Evolutionary conservation across 2,888 invertebrate species (phyloP), one percentile per base, ranked within the genome.

Genomic region (Drosophila koepferae): DNA sequence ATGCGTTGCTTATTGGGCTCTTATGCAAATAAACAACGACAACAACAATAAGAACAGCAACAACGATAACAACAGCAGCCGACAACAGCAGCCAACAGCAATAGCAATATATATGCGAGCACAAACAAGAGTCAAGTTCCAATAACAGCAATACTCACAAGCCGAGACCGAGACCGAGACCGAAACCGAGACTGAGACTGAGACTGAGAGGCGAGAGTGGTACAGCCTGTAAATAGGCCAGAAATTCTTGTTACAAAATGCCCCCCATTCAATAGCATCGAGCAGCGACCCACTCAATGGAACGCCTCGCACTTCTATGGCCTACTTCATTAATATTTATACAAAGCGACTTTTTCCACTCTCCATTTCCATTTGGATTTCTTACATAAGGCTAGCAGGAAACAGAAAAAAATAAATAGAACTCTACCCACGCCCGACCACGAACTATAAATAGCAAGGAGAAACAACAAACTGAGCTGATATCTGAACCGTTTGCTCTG

Each of bases 281-380:
- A 49, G 66, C 41, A 59, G 55, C 62, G 55, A 73, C 48, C 65
- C 61, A 74, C 73, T 80, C 71, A 73, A 75, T 63, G 63, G 70
- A 41, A 70, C 58, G 49, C 74, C 74, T 70, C 67, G 77, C 77
- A 86, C 85, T 89, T 81, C 65, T 84, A 80, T 76, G 85, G 88
- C 85, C 88, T 73, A 87, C 85, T 89, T 86, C 88, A 86, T 86
- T 86, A 86, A 86, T 86, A 86, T 86, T 86, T 86, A 86, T 86
- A 77, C 86, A 90, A 90, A 63, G 56, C 48, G 38, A 71, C 38
- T 66, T 64, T 70, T 74, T 82, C 49, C 49, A 16, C 48, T 46
- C 53, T 10, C 14, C 59, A 48, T 41, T 56, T 59, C 46, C 53
- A 56, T 81, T 77, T 81, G 76, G 72, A 79, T 89, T 73, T 72